Conservation (phyloP, 2,797 vertebrate genomes). For the Notolepis coatsorum region DNA sequence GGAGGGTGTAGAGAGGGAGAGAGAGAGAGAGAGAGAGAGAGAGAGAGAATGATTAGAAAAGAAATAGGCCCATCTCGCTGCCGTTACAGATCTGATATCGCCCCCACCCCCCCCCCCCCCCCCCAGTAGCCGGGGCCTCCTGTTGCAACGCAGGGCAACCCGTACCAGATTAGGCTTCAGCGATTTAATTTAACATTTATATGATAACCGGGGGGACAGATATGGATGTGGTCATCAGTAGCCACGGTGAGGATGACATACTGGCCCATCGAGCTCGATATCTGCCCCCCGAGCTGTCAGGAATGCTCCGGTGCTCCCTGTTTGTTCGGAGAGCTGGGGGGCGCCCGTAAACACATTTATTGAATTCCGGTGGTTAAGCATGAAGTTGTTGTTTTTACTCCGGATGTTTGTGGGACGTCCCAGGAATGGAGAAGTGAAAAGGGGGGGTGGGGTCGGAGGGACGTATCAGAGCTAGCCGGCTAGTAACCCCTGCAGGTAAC, state of each 20-base stretch:
- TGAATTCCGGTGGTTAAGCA: conserved; percentile 45
- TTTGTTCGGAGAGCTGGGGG: too few species aligned
- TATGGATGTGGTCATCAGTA: conserved; percentile 24
- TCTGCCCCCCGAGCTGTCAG: conserved; percentile 42
- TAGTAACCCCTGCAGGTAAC: too few species aligned
- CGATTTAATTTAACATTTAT: conserved; percentile 39
- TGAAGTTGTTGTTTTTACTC: conserved; percentile 20
- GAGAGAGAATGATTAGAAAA: neutral
- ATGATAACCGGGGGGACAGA: conserved; percentile 14
- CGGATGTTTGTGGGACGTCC: conserved; percentile 41
- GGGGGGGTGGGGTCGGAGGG: neutral
- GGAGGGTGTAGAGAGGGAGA: too few species aligned
- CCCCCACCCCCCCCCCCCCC: neutral
- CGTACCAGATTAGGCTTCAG: conserved; percentile 30
- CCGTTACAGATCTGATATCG: neutral
- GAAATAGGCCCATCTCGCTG: neutral
- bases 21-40: neutral
- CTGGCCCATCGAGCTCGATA: conserved; percentile 17
- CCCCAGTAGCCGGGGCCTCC: neutral
- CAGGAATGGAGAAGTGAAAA: conserved; percentile 34
- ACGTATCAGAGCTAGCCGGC: too few species aligned
- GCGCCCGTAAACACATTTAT: conserved; percentile 52
- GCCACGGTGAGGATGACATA: conserved; percentile 11
- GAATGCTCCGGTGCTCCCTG: too few species aligned
- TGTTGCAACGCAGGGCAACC: neutral